Conservation (phyloP, 2,888 invertebrate species). For the Sarcophaga rosellei region DNA sequence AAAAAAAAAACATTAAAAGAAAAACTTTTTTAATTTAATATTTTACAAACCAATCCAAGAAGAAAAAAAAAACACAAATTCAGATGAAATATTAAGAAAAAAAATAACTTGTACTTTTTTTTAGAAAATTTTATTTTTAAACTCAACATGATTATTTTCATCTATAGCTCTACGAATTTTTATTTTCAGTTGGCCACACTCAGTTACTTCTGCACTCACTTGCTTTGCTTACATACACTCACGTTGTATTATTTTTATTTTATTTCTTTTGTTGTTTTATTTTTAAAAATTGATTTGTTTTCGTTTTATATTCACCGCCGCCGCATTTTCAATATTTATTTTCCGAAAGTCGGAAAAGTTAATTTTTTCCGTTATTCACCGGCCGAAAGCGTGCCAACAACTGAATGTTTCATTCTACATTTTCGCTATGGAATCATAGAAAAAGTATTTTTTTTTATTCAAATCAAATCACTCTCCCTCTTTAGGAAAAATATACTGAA, state of each 20-base stretch:
- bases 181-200: slow-evolving; percentile 33
- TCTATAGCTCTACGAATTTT: slow-evolving; percentile 1
- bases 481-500: background rate
- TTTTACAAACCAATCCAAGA: slow-evolving; percentile 5
- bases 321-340: background rate
- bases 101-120: slow-evolving; percentile 40
- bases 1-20: background rate
- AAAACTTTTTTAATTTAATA: background rate
- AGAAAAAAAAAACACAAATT: background rate
- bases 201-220: slow-evolving; percentile 6
- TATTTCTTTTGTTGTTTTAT: slow-evolving; percentile 21
- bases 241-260: slow-evolving; percentile 23
- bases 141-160: slow-evolving; percentile 25
- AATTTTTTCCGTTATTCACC: slow-evolving; percentile 59
- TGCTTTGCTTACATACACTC: slow-evolving; percentile 21
- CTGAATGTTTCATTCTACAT: slow-evolving; percentile 56
- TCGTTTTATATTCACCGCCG: slow-evolving; percentile 35
- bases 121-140: slow-evolving; percentile 64
- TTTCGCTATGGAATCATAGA: background rate
- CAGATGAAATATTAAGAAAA: background rate
- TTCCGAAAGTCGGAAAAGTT: slow-evolving; percentile 2
- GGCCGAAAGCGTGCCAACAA: slow-evolving; percentile 64
- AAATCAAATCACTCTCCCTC: background rate
- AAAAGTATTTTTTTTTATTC: background rate
- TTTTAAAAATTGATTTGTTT: slow-evolving; percentile 16